Conservation (phyloP, 2,888 invertebrate species). For the Lepidochitona cinerea region DNA sequence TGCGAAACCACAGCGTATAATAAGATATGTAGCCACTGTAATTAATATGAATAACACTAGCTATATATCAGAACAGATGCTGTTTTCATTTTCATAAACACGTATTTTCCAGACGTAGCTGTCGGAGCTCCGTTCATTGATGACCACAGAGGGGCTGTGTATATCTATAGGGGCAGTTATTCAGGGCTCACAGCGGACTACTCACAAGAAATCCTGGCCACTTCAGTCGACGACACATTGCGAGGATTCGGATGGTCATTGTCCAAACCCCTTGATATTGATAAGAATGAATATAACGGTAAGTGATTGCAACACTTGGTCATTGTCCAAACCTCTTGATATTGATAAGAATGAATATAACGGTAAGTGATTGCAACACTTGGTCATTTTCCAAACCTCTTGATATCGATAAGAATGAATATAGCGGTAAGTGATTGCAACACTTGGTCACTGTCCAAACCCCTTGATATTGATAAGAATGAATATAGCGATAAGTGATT, state of each 20-base stretch:
- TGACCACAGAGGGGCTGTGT: constrained; percentile 7
- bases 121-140: constrained; percentile 20
- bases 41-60: background rate
- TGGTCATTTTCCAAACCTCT: too few species aligned
- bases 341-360: too few species aligned
- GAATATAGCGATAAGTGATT: too few species aligned
- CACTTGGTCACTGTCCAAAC: too few species aligned
- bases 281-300: background rate
- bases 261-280: constrained; percentile 2
- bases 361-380: too few species aligned
- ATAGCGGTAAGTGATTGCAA: too few species aligned
- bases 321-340: too few species aligned
- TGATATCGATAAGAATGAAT: too few species aligned
- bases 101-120: constrained; percentile 4
- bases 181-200: background rate
- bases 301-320: background rate
- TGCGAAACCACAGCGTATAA: background rate
- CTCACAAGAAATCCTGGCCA: background rate
- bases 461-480: too few species aligned
- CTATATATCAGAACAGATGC: background rate
- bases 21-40: background rate
- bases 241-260: background rate
- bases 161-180: background rate
- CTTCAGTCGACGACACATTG: background rate
- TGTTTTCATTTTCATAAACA: background rate